Conservation (phyloP, 2,113 vertebrate genomes). For the Aldabrachelys gigantea region DNA sequence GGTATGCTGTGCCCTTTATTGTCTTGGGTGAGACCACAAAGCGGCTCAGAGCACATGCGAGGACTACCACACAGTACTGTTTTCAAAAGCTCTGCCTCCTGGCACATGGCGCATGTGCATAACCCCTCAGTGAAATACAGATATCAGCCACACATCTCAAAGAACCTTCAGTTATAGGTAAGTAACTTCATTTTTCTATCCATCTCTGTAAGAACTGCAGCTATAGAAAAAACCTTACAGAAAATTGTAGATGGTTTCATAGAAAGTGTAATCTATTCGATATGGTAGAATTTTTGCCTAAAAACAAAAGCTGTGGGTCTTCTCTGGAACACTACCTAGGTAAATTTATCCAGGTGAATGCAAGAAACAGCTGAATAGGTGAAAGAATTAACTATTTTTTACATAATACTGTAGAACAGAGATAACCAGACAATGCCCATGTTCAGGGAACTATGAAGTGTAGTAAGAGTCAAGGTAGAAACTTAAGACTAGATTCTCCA, state of each 20-base stretch:
- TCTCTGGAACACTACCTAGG: background rate
- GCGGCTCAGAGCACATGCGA: too few relatives aligned
- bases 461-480: background rate
- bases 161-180: too few relatives aligned
- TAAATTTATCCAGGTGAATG: background rate
- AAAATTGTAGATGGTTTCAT: background rate
- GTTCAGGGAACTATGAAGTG: background rate
- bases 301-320: background rate
- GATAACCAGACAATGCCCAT: background rate
- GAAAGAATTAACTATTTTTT: background rate
- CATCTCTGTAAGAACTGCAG: background rate
- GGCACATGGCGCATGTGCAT: too few relatives aligned
- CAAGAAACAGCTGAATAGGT: background rate
- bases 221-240: too few relatives aligned
- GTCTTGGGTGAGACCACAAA: too few relatives aligned
- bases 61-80: too few relatives aligned
- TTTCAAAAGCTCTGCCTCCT: too few relatives aligned
- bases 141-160: too few relatives aligned
- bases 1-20: too few relatives aligned
- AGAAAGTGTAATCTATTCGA: background rate
- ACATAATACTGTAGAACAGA: background rate
- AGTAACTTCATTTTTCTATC: background rate
- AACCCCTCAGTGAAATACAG: too few relatives aligned
- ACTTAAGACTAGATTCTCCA: background rate
- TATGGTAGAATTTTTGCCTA: background rate